These are phyloP conservation scores for Oreotrochilus melanogaster DNA, from an alignment of 2,113 vertebrate species.

Conservation along the genomic window DNA sequence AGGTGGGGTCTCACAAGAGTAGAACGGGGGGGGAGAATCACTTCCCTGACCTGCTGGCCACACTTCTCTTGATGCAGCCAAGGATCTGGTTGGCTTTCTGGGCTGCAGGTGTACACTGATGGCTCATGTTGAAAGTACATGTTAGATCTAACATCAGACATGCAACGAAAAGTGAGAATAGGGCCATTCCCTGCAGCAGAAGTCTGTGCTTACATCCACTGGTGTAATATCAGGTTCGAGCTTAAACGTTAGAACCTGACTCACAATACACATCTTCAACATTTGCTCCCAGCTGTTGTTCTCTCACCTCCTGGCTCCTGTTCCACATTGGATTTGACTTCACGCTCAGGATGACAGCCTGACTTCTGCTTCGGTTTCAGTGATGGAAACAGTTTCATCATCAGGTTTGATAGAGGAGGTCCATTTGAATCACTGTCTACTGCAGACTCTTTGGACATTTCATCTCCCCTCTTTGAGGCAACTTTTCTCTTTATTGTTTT, in stretches of 20 bases:
- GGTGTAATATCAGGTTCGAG: neutral
- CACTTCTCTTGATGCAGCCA: too few species aligned
- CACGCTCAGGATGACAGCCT: slow-evolving; percentile 38
- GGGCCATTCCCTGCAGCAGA: neutral
- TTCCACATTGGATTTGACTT: slow-evolving; percentile 41
- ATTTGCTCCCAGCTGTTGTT: neutral
- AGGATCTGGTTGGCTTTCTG: too few species aligned
- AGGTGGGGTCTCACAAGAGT: too few species aligned
- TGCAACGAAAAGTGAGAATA: neutral
- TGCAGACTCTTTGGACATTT: neutral
- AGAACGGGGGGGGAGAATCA: too few species aligned
- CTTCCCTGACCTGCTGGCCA: too few species aligned
- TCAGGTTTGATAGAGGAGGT: slow-evolving; percentile 85
- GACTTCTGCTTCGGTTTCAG: slow-evolving; percentile 83
- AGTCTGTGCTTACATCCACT: neutral
- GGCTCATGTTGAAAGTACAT: too few species aligned
- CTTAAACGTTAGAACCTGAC: neutral
- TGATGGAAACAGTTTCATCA: slow-evolving; percentile 89
- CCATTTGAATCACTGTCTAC: slow-evolving; percentile 33
- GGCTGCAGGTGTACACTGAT: too few species aligned
- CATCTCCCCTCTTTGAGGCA: slow-evolving; percentile 78
- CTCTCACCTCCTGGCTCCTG: slow-evolving; percentile 80
- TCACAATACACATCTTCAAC: neutral
- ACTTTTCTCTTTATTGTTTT: slow-evolving; percentile 85
- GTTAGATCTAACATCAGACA: neutral